A percentile compares a stretch with the other conserved stretches of the same genome.
These are phyloP conservation scores for Rhodophaea formosa DNA, from an alignment of 2,888 invertebrate genomes.

Conservation along the genomic window DNA sequence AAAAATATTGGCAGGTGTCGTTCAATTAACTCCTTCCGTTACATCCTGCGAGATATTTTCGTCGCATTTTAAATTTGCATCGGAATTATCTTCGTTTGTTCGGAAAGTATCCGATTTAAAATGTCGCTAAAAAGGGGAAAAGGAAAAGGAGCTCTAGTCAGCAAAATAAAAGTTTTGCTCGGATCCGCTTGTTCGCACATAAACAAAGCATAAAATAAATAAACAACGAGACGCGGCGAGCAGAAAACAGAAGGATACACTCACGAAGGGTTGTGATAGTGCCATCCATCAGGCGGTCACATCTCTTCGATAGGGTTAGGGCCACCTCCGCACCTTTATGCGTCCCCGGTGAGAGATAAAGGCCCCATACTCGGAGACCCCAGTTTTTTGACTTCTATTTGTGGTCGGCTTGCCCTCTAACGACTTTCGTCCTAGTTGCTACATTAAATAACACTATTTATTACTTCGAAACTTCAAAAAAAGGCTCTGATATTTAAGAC, in stretches of 20 bases:
- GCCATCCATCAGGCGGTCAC: conserved; percentile 78
- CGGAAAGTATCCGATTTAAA: conserved; percentile 17
- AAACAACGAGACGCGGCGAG: conserved; percentile 63
- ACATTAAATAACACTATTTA: conserved; percentile 17
- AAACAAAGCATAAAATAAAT: conserved; percentile 75
- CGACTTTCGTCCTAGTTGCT: conserved; percentile 50
- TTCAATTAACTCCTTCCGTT: conserved; percentile 50
- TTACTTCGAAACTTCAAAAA: conserved; percentile 30
- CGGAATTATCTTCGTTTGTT: conserved; percentile 19
- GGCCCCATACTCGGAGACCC: conserved; percentile 66
- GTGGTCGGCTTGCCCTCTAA: conserved; percentile 74
- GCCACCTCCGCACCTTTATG: conserved; percentile 78
- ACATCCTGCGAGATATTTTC: conserved; percentile 19
- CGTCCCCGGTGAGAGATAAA: conserved; percentile 75
- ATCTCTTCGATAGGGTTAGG: conserved; percentile 80
- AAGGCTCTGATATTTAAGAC: background rate
- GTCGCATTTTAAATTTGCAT: conserved; percentile 29
- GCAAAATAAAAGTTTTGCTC: conserved; percentile 36
- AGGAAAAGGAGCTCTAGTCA: conserved; percentile 24
- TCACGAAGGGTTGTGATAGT: conserved; percentile 68
- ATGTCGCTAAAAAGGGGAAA: conserved; percentile 26
- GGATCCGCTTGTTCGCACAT: conserved; percentile 60
- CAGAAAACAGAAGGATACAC: conserved; percentile 64
- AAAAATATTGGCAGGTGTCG: conserved; percentile 68
- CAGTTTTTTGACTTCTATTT: conserved; percentile 80